Evolutionary conservation across 2,113 vertebrate genomes (phyloP).

Genomic region (Varanus komodoensis): DNA sequence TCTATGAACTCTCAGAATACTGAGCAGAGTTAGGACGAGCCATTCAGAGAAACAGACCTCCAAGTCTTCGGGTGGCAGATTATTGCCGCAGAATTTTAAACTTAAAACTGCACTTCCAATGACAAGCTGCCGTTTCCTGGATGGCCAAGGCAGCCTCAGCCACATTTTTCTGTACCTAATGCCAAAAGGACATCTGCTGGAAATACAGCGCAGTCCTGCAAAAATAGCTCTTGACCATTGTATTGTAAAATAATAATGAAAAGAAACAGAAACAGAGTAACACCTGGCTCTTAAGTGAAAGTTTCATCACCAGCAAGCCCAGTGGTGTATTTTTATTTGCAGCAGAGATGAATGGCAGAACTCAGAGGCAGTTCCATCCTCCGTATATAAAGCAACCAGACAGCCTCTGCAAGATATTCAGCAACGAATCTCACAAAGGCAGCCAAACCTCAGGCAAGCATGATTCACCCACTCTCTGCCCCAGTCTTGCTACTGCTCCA

Average conservation of each 20-base stretch:
- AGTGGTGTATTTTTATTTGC: background rate
- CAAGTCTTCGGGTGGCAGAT: background rate
- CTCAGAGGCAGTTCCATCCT: background rate
- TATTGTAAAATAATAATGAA: background rate
- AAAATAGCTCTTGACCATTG: background rate
- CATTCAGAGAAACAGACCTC: background rate
- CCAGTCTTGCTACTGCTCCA: background rate
- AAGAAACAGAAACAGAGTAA: too few relatives aligned
- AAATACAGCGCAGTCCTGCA: background rate
- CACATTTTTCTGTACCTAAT: background rate
- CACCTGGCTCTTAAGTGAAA: background rate
- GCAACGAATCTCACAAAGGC: too few relatives aligned
- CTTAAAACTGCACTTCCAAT: background rate
- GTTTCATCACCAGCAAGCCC: background rate
- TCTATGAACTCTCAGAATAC: background rate
- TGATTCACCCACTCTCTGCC: background rate
- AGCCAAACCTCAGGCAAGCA: background rate
- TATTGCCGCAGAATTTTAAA: background rate
- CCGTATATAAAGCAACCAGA: background rate
- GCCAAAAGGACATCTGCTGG: background rate
- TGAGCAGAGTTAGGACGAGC: background rate
- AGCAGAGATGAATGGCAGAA: background rate
- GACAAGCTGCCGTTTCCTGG: conserved; percentile 1
- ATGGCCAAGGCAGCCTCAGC: background rate
- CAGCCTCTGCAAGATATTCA: background rate